A percentile compares a stretch with the other conserved stretches of the same genome.
These are phyloP conservation scores for Drosophila busckii DNA, from an alignment of 1,140 invertebrate species.

Conservation along the genomic window DNA sequence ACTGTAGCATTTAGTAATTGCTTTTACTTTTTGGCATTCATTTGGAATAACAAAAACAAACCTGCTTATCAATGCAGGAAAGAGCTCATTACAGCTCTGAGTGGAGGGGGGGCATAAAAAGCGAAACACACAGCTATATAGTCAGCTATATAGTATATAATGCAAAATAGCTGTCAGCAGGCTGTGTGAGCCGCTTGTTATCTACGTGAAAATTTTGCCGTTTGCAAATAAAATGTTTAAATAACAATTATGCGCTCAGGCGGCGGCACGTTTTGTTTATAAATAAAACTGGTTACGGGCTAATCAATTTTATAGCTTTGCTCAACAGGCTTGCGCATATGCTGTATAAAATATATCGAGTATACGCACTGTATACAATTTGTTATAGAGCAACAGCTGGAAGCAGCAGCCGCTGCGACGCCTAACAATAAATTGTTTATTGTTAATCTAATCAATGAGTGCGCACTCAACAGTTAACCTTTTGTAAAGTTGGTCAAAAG, in stretches of 20 bases:
- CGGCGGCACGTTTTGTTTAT: conserved; percentile 13
- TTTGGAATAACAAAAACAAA: no score
- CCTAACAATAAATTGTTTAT: conserved; percentile 16
- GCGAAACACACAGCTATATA: no score
- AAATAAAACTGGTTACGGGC: conserved; percentile 3
- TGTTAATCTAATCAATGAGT: conserved; percentile 30
- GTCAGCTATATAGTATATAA: no score
- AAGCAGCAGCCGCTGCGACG: conserved; percentile 29
- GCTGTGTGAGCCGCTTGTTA: no score
- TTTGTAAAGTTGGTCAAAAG: conserved; percentile 4
- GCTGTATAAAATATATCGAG: conserved; percentile 2
- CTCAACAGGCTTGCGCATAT: conserved; percentile 5
- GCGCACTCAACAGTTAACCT: conserved; percentile 6
- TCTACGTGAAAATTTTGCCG: conserved; percentile 5
- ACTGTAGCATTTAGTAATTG: no score
- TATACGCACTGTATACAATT: conserved; percentile 6
- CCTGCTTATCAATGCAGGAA: no score
- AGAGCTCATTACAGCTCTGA: no score
- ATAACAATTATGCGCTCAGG: background rate
- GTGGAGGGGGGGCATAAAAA: no score
- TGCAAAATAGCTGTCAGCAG: no score
- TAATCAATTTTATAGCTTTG: conserved; percentile 27
- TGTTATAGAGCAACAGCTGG: no score
- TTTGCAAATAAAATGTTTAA: background rate
- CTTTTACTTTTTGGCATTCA: no score